Base-by-base conservation (phyloP, 64 coral and sea anemone species). In the Montipora capricornis region DNA sequence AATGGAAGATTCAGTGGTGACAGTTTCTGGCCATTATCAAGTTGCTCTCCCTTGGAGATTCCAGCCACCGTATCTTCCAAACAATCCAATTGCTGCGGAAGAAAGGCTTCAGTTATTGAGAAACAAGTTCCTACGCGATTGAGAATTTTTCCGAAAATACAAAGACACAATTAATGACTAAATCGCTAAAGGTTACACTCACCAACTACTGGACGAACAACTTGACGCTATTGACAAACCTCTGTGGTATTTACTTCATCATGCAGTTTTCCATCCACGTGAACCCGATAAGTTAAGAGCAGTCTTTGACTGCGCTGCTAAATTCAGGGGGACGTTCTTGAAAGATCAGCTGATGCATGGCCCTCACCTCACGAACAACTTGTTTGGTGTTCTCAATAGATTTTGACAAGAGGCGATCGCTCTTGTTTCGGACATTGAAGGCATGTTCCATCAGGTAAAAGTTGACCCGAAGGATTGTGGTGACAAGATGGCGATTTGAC, bases 321-420 rank as follows among this genome's bases (percentile, higher is more conserved):
- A 71, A 71, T 71, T 71, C 68, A 20, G 68, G 20, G 17, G 68
- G 19, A 71, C 19, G 20, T 71, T 20, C 17, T 71, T 71, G 20
- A 71, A 71, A 4, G 68, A 71, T 71, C 68, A 71, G 20, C 20
- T 71, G 68, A 71, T 71, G 68, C 68, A 71, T 71, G 68, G 19
- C 20, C 17, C 68, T 24, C 17, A 71, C 4, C 68, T 71, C 68
- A 71, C 20, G 68, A 37, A 12, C 22, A 71, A 71, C 68, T 71
- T 71, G 1, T 71, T 71, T 71, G 68, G 68, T 71, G 68, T 71
- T 71, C 19, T 71, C 20, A 71, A 71, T 71, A 71, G 68, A 71
- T 24, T 71, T 24, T 13, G 17, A 14, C 64, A 7, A 68, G 64
- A 68, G 64, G 12, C 64, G 9, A 77, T 49, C 1, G 14, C 75